Percentiles rank a stretch among this genome's conserved stretches.
These are phyloP conservation scores for Ranitomeya imitator DNA, from an alignment of 2,113 vertebrate genomes.

Conservation along the genomic window DNA sequence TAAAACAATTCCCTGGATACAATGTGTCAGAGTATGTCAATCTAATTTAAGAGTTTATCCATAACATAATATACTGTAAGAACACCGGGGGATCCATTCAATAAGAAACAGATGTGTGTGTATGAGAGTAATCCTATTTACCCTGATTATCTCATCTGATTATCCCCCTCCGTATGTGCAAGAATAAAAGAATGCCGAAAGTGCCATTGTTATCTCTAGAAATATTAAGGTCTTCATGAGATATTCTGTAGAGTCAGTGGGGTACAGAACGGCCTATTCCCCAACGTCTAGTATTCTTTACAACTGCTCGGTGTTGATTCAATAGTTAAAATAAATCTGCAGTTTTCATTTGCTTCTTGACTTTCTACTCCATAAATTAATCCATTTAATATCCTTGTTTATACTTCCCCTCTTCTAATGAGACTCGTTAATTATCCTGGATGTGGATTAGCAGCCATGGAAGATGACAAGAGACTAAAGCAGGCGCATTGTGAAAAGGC, in stretches of 20 bases:
- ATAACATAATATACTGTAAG: neutral
- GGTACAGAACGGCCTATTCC: neutral
- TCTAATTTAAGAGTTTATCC: neutral
- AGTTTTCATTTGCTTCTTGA: constrained; percentile 43
- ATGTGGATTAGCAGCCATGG: constrained; percentile 26
- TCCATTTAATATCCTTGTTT: constrained; percentile 42
- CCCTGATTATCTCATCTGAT: constrained; percentile 14
- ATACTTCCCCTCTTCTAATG: constrained; percentile 35
- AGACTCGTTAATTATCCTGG: constrained; percentile 42
- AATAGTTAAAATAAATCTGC: constrained; percentile 32
- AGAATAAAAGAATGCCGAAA: neutral
- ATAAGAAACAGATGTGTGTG: neutral
- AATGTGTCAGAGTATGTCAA: constrained; percentile 11
- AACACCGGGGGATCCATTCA: constrained; percentile 1
- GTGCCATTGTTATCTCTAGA: neutral
- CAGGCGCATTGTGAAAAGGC: neutral
- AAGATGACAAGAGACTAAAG: constrained; percentile 9
- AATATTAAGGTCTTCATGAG: constrained; percentile 5
- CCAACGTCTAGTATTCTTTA: constrained; percentile 1
- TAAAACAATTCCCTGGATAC: neutral
- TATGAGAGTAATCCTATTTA: constrained; percentile 21
- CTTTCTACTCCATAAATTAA: constrained; percentile 45
- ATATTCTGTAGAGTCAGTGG: neutral
- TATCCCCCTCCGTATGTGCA: neutral
- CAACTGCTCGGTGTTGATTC: constrained; percentile 8